Conservation (phyloP, 2,113 vertebrate genomes). For the Malaclemys terrapin region DNA sequence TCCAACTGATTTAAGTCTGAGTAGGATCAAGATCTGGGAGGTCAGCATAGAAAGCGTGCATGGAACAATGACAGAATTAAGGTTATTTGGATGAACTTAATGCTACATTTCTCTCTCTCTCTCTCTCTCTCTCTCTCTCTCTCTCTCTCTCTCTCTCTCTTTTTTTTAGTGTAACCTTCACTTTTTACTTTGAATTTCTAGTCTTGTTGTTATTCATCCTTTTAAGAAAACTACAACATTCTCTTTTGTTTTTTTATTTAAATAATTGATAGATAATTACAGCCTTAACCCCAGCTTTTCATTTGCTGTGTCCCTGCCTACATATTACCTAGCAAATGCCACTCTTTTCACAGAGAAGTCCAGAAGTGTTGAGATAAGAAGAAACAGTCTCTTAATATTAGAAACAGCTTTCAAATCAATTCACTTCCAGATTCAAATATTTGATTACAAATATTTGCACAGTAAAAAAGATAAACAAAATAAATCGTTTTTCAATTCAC, state of each 20-base stretch:
- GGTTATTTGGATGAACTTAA: neutral
- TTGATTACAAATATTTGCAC: too few relatives aligned
- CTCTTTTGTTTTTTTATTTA: neutral
- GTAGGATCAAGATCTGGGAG: neutral
- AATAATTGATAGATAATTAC: neutral
- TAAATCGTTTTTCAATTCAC: too few relatives aligned
- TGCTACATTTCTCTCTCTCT: neutral
- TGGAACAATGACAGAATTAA: neutral
- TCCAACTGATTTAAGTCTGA: neutral
- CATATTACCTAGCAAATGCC: neutral
- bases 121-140: neutral
- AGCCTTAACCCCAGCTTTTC: neutral
- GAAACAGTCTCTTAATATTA: neutral
- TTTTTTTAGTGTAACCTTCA: neutral
- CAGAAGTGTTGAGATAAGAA: neutral
- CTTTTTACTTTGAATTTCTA: neutral
- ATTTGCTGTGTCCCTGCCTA: neutral
- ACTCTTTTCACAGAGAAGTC: neutral
- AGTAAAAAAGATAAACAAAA: too few relatives aligned
- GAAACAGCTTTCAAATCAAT: neutral
- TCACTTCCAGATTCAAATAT: neutral
- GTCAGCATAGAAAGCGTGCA: rapidly evolving
- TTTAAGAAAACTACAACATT: neutral
- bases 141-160: neutral
- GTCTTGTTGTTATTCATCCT: neutral